A percentile compares a stretch with the other conserved stretches of the same genome.
These are phyloP conservation scores for Xiphydria camelus DNA, from an alignment of 2,888 invertebrate genomes.

Conservation along the genomic window DNA sequence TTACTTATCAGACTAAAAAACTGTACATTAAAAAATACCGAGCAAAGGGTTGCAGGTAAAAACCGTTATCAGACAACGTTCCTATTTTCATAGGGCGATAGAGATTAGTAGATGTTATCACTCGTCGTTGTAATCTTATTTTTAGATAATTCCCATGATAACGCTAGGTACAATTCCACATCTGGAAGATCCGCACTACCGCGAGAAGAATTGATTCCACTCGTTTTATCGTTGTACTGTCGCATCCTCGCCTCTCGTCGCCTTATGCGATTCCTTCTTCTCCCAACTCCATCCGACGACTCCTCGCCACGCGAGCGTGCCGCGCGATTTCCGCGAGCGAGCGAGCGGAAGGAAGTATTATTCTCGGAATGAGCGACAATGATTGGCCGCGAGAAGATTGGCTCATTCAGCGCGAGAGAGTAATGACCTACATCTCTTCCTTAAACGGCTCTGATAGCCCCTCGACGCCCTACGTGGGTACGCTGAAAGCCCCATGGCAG, in stretches of 20 bases:
- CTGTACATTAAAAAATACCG: too few relatives aligned
- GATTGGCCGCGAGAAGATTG: neutral
- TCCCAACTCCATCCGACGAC: conserved; percentile 11
- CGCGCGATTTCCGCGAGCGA: neutral
- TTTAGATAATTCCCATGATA: too few relatives aligned
- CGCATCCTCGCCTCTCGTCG: conserved; percentile 7
- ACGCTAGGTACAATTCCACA: too few relatives aligned
- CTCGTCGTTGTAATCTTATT: too few relatives aligned
- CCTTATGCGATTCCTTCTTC: conserved; percentile 6
- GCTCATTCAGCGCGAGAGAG: neutral
- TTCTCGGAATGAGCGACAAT: neutral
- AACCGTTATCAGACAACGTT: too few relatives aligned
- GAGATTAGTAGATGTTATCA: too few relatives aligned
- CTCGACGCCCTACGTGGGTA: neutral
- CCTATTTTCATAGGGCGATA: too few relatives aligned
- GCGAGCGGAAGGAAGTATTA: neutral
- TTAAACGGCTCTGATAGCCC: neutral
- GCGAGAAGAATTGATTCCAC: too few relatives aligned
- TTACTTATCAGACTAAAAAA: too few relatives aligned
- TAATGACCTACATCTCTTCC: neutral
- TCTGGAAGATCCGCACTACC: too few relatives aligned
- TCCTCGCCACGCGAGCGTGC: conserved; percentile 6
- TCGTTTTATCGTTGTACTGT: conserved; percentile 29
- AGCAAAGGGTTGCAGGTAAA: too few relatives aligned
- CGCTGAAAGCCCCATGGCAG: neutral